Evolutionary conservation across 23 tunicate species (phyloP), one percentile per base, ranked within the genome.

Genomic region (Trididemnum clinides): DNA sequence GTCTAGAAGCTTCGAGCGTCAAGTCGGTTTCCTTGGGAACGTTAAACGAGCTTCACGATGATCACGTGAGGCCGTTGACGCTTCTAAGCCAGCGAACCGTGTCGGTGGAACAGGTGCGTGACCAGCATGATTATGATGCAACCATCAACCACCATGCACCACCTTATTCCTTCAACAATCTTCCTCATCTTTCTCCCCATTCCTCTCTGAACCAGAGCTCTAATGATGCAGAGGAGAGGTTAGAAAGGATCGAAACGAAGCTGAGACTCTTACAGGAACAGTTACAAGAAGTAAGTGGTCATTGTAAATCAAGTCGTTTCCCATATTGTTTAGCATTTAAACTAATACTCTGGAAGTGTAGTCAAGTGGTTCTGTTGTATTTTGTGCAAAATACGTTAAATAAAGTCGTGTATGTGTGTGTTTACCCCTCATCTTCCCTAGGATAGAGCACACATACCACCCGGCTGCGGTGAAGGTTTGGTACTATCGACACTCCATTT

Each of bases 11-110:
- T 20, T 36, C 82, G 59, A 74, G 82, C 57, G 27, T 73, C 7
- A 74, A 69, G 59, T 85, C 89, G 21, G 82, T 75, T 57, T 85
- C 89, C 74, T 58, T 85, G 82, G 89, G 89, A 57, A 85, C 82
- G 29, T 36, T 85, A 34, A 85, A 58, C 32, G 89, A 85, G 22
- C 18, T 85, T 73, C 70, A 33, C 26, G 72, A 70, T 57, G 33
- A 20, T 29, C 12, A 12, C 27, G 0, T 10, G 1, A 25, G 4
- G 19, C 28, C 28, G 22, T 7, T 7, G 77, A 15, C 37, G 6
- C 6, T 25, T 6, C 32, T 39, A 25, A 33, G 73, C 1, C 57
- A 80, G 29, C 86, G 86, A 10, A 84, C 39, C 20, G 80, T 32
- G 80, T 50, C 80, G 7, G 57, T 74, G 73, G 82, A 85, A 39